A percentile compares a stretch with the other conserved stretches of the same genome.
These are phyloP conservation scores for Amphimedon queenslandica DNA, from an alignment of 37 sponge, comb jelly and placozoan genomes.

Conservation along the genomic window DNA sequence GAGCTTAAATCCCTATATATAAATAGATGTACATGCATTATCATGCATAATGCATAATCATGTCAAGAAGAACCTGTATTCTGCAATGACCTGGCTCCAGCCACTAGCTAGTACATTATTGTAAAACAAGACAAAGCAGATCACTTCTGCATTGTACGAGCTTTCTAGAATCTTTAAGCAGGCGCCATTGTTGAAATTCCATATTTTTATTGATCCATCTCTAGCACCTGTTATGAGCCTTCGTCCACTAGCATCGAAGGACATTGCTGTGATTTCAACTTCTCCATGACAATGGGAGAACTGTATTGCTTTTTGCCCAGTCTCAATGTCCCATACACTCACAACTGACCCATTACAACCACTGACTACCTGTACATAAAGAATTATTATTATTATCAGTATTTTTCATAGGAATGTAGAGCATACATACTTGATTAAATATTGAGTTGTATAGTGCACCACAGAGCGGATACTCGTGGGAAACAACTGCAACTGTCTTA, in stretches of 20 bases:
- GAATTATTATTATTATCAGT: not conserved
- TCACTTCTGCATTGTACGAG: conserved; percentile 58
- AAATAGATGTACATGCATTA: not conserved
- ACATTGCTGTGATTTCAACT: conserved; percentile 93
- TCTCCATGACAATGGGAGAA: conserved; percentile 82
- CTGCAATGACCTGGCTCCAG: conserved; percentile 38
- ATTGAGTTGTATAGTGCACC: conserved; percentile 87
- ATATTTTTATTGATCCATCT: conserved; percentile 89
- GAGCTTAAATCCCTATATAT: conserved; percentile 28
- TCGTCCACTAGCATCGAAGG: conserved; percentile 80
- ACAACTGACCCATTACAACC: conserved; percentile 85
- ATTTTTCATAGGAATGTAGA: not conserved
- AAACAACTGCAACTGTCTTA: conserved; percentile 25
- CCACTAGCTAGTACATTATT: conserved; percentile 52
- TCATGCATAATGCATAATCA: not conserved
- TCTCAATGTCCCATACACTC: conserved; percentile 91
- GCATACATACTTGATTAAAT: conserved; percentile 77
- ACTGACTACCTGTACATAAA: conserved; percentile 82
- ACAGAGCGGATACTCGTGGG: conserved; percentile 78
- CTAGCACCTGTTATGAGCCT: conserved; percentile 82
- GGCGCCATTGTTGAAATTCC: conserved; percentile 98
- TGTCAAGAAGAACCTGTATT: conserved; percentile 19
- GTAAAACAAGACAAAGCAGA: conserved; percentile 36
- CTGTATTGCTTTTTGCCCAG: conserved; percentile 90
- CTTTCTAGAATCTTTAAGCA: conserved; percentile 64